These are phyloP conservation scores for Sebastes hubbsi DNA, from an alignment of 2,797 vertebrate genomes.

Conservation along the genomic window DNA sequence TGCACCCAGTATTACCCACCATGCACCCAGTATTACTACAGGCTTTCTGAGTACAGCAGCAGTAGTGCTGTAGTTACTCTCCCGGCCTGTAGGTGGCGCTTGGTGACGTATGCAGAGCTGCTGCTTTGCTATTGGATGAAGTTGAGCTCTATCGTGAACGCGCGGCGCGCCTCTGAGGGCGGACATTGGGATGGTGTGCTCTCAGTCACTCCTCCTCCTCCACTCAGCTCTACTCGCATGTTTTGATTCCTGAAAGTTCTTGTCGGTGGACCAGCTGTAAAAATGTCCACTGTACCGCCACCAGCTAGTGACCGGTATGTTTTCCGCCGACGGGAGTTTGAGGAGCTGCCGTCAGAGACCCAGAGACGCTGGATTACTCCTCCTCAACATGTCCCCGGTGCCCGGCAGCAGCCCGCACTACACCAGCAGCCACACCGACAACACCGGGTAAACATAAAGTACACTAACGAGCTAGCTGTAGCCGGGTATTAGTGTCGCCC, in stretches of 20 bases:
- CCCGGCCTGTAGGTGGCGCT: conserved; percentile 1
- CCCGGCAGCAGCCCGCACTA: not conserved
- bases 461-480: not conserved
- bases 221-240: not conserved
- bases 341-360: conserved; percentile 13
- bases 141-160: not conserved
- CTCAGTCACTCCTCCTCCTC: not conserved
- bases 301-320: conserved; percentile 9
- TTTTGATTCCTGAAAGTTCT: conserved; percentile 32
- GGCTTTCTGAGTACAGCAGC: too few relatives aligned
- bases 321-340: conserved; percentile 36
- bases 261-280: not conserved
- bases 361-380: conserved; percentile 3
- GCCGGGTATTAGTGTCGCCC: not conserved
- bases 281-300: conserved; percentile 62
- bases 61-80: not conserved
- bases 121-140: not conserved
- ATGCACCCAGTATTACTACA: too few relatives aligned
- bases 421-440: conserved; percentile 29
- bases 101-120: not conserved
- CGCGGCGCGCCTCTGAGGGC: not conserved
- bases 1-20: too few relatives aligned
- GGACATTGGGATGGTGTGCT: not conserved
- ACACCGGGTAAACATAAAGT: conserved; percentile 38
- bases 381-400: conserved; percentile 8